These are phyloP conservation scores for Colossoma macropomum DNA, from an alignment of 2,113 vertebrate species.

Conservation along the genomic window DNA sequence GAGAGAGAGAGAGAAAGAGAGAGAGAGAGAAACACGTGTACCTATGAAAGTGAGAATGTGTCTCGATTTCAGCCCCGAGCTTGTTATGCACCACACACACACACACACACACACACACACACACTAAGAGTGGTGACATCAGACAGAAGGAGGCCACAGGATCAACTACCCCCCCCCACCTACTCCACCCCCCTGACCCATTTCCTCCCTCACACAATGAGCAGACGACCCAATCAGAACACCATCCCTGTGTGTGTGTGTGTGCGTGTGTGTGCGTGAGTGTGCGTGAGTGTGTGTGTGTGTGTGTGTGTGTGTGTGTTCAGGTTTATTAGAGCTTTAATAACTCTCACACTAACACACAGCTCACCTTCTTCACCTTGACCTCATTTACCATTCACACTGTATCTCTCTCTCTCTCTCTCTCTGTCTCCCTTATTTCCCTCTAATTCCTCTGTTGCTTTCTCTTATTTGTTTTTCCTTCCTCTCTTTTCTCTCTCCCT, in stretches of 20 bases:
- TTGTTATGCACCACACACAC: conserved; percentile 21
- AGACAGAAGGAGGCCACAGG: conserved; percentile 15
- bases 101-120: conserved; percentile 35
- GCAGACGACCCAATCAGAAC: conserved; percentile 43
- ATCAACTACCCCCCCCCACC: conserved; percentile 17
- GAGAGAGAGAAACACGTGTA: background rate
- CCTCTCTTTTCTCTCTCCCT: no score
- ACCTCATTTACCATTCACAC: conserved; percentile 9
- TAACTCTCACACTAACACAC: background rate
- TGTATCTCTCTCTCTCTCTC: background rate
- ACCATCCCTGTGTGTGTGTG: no score
- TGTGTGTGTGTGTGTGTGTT: background rate
- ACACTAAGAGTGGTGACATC: conserved; percentile 10
- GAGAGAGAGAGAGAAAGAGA: conserved; percentile 24
- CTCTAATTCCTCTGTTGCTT: background rate
- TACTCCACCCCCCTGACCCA: conserved; percentile 31
- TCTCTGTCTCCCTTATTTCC: no score
- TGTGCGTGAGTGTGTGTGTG: no score
- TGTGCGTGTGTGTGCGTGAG: no score
- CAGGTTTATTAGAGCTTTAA: background rate
- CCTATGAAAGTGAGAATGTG: conserved; percentile 2
- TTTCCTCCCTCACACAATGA: conserved; percentile 51
- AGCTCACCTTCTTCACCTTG: conserved; percentile 26
- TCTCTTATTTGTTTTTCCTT: no score
- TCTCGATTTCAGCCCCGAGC: background rate